Conservation (phyloP, 64 coral and sea anemone genomes). For the Cladopsammia gracilis region DNA sequence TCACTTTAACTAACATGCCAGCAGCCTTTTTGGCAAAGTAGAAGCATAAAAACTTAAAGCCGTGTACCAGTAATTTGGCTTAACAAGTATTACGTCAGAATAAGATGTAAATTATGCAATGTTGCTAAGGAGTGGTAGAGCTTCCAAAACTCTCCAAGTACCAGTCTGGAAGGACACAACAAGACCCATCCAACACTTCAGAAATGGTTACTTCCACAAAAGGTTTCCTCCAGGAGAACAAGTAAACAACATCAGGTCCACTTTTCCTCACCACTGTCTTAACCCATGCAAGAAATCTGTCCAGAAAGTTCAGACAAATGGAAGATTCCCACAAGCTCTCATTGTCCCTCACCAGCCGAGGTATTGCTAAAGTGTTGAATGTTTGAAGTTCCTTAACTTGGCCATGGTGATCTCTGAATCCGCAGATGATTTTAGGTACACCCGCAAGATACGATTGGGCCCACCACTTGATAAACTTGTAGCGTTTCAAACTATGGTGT, state of each 20-base stretch:
- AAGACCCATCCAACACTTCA: conserved; percentile 41
- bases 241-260: conserved; percentile 75
- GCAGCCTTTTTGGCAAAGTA: no score
- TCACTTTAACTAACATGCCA: no score
- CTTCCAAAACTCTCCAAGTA: conserved; percentile 45
- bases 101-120: neutral
- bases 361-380: conserved; percentile 94
- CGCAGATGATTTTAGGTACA: conserved; percentile 94
- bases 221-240: conserved; percentile 86
- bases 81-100: no score
- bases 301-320: conserved; percentile 89
- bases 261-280: conserved; percentile 72
- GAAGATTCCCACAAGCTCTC: conserved; percentile 86
- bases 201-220: conserved; percentile 73
- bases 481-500: conserved; percentile 84
- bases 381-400: conserved; percentile 88
- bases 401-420: conserved; percentile 87
- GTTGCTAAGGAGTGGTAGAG: conserved; percentile 2
- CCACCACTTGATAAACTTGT: conserved; percentile 99
- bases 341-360: conserved; percentile 67
- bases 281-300: conserved; percentile 88
- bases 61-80: no score
- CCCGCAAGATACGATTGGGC: conserved; percentile 97
- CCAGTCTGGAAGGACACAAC: conserved; percentile 89
- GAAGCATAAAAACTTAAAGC: no score